Evolutionary conservation across 2,113 vertebrate genomes (phyloP), one percentile per base, ranked within the genome.

Genomic region (Colaptes auratus): DNA sequence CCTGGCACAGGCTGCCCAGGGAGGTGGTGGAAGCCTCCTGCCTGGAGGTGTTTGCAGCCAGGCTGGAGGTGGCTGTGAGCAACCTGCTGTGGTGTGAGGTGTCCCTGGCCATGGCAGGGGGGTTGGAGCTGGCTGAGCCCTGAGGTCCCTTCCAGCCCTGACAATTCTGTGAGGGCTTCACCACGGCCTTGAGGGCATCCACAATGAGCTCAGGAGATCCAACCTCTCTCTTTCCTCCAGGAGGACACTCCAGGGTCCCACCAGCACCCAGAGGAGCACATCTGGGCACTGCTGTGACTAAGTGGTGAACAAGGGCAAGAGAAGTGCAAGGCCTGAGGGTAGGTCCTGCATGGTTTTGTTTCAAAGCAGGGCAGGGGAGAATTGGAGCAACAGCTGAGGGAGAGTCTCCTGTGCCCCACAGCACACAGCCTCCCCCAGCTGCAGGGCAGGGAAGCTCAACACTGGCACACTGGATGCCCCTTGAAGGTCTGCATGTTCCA

Each of bases 131-230:
- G 42, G 42, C 42, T 42, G 42, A 42, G 42, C 42, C 42, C 14
- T 42, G 42, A 42, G 42, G 5, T 42, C 42, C 42, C 42, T 42
- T 42, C 42, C 42, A 42, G 14, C 42, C 42, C 42, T 42, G 42
- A 42, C 42, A 14, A 15, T 15, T 42, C 42, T 42, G 42, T 7
- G 23, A 13, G 20, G 61, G 39, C 21, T 69, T 48, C 5, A 13
- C 13, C 1, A 0, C 7, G 17, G 13, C 15, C 71, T 12, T 6
- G 16, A 18, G 35, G 60, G 12, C 1, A 2, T 7, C 20, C 12
- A 12, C 23, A 15, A 19, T 7, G 2, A 20, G 69, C 10, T 21
- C 9, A 67, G 65, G 80, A 20, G 9, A 2, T 19, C 27, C 27
- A 3, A 25, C 15, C 39, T 23, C 63, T 33, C 24, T 23, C 9